phyloP scores from a whole-genome alignment of 2,888 invertebrate species.

The Xiphydria camelus region DNA sequence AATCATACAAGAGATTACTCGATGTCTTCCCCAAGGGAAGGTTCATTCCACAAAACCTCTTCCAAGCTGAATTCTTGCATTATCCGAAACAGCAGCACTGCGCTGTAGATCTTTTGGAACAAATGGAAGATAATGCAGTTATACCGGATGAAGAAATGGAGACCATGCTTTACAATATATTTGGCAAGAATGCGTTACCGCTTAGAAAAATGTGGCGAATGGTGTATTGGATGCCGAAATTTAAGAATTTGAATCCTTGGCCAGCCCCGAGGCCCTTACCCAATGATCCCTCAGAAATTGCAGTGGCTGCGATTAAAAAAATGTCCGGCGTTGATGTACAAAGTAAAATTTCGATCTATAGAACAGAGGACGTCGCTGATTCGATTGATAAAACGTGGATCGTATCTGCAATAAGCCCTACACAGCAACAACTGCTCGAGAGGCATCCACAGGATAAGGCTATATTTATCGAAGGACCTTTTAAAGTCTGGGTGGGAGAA shows the following conservation, averaged over 20 bases:
- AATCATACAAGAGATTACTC: slow-evolving; percentile 82
- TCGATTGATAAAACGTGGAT: slow-evolving; percentile 90
- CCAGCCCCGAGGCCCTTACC: slow-evolving; percentile 78
- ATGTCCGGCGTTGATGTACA: slow-evolving; percentile 83
- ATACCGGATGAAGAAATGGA: slow-evolving; percentile 91
- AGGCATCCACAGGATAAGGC: slow-evolving; percentile 67
- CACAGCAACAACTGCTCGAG: slow-evolving; percentile 71
- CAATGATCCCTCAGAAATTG: slow-evolving; percentile 74
- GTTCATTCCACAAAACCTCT: slow-evolving; percentile 79
- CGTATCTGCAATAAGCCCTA: slow-evolving; percentile 81
- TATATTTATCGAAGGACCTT: slow-evolving; percentile 85
- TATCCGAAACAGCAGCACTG: slow-evolving; percentile 96
- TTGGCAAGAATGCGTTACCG: slow-evolving; percentile 77
- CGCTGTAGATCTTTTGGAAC: slow-evolving; percentile 83
- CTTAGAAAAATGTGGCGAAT: slow-evolving; percentile 77
- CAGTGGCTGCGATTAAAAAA: slow-evolving; percentile 78
- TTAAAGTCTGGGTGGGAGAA: slow-evolving; percentile 76
- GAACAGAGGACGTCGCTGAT: slow-evolving; percentile 73
- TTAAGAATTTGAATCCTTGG: slow-evolving; percentile 89
- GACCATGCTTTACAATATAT: slow-evolving; percentile 77
- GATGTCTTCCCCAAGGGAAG: slow-evolving; percentile 88
- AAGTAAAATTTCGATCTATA: slow-evolving; percentile 67
- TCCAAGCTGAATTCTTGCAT: slow-evolving; percentile 89
- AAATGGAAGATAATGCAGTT: slow-evolving; percentile 94
- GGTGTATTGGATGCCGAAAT: slow-evolving; percentile 94